A percentile compares a stretch with the other conserved stretches of the same genome.
Conservation (phyloP, 2,888 invertebrate species). For the Strigamia transsilvanica region DNA sequence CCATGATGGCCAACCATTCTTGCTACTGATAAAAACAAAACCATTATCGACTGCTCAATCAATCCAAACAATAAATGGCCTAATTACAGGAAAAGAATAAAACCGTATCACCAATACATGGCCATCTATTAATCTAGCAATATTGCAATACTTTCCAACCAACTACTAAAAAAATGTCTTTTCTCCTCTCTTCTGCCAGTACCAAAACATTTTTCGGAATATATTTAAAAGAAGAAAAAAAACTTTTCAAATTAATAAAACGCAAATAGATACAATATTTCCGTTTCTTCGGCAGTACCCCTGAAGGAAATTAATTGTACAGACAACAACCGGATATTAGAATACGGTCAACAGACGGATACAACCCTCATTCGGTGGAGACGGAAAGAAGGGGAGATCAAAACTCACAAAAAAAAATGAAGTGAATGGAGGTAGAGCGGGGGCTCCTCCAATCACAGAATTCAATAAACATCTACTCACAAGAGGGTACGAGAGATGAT, state of each 20-base stretch:
- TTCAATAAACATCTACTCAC: constrained; percentile 37
- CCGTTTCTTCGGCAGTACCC: background rate
- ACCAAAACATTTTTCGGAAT: too few species aligned
- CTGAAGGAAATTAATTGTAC: constrained; percentile 12
- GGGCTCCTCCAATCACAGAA: constrained; percentile 26
- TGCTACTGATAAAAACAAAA: background rate
- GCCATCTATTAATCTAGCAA: too few species aligned
- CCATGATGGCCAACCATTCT: background rate
- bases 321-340: constrained; percentile 45
- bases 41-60: background rate
- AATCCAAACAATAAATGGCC: background rate
- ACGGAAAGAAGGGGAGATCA: background rate
- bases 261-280: background rate
- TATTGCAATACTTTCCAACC: too few species aligned
- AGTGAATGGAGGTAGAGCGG: background rate
- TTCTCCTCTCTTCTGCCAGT: too few species aligned
- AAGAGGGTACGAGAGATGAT: constrained; percentile 27
- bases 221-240: too few species aligned
- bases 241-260: background rate
- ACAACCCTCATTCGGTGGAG: background rate
- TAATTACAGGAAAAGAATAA: constrained; percentile 7
- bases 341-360: constrained; percentile 25
- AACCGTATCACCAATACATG: too few species aligned
- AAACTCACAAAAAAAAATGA: background rate
- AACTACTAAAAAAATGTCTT: too few species aligned